These are phyloP conservation scores for Albula goreensis DNA, from an alignment of 2,113 vertebrate genomes.

Conservation along the genomic window DNA sequence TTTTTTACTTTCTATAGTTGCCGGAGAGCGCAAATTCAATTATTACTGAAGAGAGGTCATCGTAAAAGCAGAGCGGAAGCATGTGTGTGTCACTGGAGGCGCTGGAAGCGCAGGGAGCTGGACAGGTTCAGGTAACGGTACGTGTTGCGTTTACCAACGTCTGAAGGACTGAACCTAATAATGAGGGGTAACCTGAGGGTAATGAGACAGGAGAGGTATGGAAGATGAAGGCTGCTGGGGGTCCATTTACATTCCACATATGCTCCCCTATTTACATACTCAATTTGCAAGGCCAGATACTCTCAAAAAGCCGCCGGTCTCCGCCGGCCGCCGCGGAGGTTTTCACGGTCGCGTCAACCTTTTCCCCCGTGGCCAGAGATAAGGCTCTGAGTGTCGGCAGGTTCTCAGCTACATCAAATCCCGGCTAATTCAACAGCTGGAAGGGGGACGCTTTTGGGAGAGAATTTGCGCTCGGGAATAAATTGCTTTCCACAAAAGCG, in stretches of 20 bases:
- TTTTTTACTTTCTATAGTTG: no score
- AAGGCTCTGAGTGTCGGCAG: background rate
- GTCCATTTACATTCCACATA: background rate
- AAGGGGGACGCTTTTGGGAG: background rate
- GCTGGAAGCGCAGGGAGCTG: no score
- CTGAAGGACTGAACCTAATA: background rate
- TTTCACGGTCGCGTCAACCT: background rate
- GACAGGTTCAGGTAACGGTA: no score
- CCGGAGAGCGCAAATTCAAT: no score
- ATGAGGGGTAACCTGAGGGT: background rate
- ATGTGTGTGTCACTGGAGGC: no score
- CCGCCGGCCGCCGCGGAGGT: background rate
- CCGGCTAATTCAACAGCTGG: background rate
- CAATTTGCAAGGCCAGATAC: background rate
- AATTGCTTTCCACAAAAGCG: no score
- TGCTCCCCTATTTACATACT: background rate
- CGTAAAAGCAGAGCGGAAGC: no score
- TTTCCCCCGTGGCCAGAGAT: background rate
- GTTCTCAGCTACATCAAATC: background rate
- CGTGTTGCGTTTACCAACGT: no score
- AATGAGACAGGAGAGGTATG: background rate
- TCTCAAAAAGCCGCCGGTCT: background rate
- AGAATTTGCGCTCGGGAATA: no score
- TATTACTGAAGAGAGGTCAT: no score
- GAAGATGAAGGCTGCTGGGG: no score